These are phyloP conservation scores for Drosophila kanapiae DNA, from an alignment of 1,140 invertebrate species.

Conservation along the genomic window DNA sequence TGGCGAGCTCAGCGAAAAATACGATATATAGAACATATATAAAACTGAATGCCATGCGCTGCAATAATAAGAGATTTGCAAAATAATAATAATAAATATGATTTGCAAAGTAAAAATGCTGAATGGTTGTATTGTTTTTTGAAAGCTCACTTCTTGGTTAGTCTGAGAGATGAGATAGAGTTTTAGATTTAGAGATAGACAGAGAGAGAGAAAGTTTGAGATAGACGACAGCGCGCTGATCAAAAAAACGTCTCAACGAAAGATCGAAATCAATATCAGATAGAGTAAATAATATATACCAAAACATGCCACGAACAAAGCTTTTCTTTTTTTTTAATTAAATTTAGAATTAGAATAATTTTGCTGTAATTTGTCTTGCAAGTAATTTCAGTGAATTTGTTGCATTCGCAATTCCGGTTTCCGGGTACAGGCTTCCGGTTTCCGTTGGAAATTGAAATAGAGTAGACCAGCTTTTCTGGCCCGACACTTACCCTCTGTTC, in stretches of 20 bases:
- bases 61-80: slow-evolving; percentile 78
- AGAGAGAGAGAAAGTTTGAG: slow-evolving; percentile 23
- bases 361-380: slow-evolving; percentile 53
- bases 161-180: slow-evolving; percentile 59
- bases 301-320: slow-evolving; percentile 79
- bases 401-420: slow-evolving; percentile 56
- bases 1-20: slow-evolving; percentile 65
- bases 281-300: slow-evolving; percentile 49
- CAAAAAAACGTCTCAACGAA: slow-evolving; percentile 59
- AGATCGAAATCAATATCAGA: slow-evolving; percentile 52
- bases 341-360: slow-evolving; percentile 58
- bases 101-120: slow-evolving; percentile 60
- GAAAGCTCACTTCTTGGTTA: slow-evolving; percentile 67
- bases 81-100: slow-evolving; percentile 76
- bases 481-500: slow-evolving; percentile 94
- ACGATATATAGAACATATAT: slow-evolving; percentile 70
- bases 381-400: slow-evolving; percentile 35
- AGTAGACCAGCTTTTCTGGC: slow-evolving; percentile 5
- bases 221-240: slow-evolving; percentile 64
- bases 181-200: slow-evolving; percentile 20
- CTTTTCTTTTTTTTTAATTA: slow-evolving; percentile 37
- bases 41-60: slow-evolving; percentile 83
- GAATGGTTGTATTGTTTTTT: slow-evolving; percentile 10
- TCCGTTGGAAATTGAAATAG: slow-evolving; percentile 42
- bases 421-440: slow-evolving; percentile 39